These are phyloP conservation scores for Colletes latitarsis DNA, from an alignment of 1,140 invertebrate genomes.

Conservation along the genomic window DNA sequence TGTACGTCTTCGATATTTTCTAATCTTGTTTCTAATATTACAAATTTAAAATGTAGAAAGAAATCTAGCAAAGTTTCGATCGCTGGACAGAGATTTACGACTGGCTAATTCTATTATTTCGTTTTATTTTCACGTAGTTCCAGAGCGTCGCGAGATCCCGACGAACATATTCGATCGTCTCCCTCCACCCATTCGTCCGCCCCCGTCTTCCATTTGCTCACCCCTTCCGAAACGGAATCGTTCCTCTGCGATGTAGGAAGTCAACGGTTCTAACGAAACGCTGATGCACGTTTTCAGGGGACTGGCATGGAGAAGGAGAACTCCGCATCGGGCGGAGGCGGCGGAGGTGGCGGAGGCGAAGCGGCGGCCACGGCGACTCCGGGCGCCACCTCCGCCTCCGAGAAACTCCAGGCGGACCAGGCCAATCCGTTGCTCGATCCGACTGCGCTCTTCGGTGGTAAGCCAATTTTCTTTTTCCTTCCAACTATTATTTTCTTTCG, in stretches of 20 bases:
- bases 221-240: not conserved
- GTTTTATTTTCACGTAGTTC: not conserved
- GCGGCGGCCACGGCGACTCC: conserved; percentile 74
- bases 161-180: not conserved
- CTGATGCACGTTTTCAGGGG: conserved; percentile 68
- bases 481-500: too few species aligned
- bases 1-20: too few species aligned
- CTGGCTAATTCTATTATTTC: not conserved
- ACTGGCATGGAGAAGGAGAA: conserved; percentile 82
- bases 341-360: conserved; percentile 74
- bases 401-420: conserved; percentile 80
- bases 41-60: too few species aligned
- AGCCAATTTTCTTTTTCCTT: conserved; percentile 59
- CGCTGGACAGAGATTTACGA: not conserved
- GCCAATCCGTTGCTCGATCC: conserved; percentile 80
- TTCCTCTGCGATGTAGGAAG: conserved; percentile 25
- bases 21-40: too few species aligned
- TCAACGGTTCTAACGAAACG: conserved; percentile 58
- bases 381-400: conserved; percentile 79
- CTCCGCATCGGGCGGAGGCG: conserved; percentile 79
- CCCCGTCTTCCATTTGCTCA: too few species aligned
- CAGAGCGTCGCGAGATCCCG: too few species aligned
- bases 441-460: conserved; percentile 79
- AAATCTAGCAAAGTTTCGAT: not conserved
- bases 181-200: not conserved